Evolutionary conservation across 2,888 invertebrate species (phyloP), one percentile per base, ranked within the genome.

Genomic region (Rhorus exstirpatorius): DNA sequence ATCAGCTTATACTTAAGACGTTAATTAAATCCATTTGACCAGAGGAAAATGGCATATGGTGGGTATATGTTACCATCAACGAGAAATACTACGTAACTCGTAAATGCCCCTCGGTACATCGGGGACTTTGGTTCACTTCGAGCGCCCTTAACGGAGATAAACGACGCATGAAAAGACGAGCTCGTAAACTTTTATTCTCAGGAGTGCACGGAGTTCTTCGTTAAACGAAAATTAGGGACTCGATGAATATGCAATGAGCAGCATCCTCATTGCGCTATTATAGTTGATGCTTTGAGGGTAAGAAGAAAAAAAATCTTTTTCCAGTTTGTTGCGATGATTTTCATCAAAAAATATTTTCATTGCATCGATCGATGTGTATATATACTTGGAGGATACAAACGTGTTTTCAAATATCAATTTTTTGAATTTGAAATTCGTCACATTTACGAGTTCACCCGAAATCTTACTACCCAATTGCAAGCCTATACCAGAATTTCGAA

Each of bases 1-100:
- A 86, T 87, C 85, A 87, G 86, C 81, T 83, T 86, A 81, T 83
- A 85, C 86, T 85, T 79, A 85, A 85, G 85, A 85, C 86, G 83
- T 86, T 83, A 85, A 86, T 87, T 85, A 79, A 83, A 84, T 68
- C 70, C 83, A 81, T 85, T 82, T 76, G 71, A 82, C 81, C 80
- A 82, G 78, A 68, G 80, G 74, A 55, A 63, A 71, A 83, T 63
- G 79, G 63, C 81, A 61, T 61, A 72, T 49, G 38, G 38, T 68
- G n/a, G n/a, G n/a, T 63, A 31, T 35, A 46, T 61, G 14, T 12
- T 2, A 70, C 63, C 19, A 68, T 46, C 17, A n/a, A 70, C 51
- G 76, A 51, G 41, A 75, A 77, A 68, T 60, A 55, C 63, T 44
- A 51, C 55, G 65, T 68, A 67, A 71, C 76, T 79, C 79, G 72